Conservation (phyloP, 35 echinoderm and acorn worm genomes). For the Nesometra sesokonis region DNA sequence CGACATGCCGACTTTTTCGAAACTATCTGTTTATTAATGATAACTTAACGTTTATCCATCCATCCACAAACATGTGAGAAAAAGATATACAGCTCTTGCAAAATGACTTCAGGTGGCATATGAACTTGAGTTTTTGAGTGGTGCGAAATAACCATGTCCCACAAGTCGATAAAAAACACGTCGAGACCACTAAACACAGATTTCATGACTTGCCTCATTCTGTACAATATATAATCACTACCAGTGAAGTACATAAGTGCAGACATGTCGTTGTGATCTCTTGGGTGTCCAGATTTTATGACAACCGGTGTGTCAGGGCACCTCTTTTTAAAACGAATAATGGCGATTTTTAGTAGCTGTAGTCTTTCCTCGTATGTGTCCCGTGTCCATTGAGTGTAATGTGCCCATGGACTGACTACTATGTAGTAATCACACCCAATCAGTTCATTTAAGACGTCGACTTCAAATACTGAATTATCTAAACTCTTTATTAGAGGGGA, state of each 20-base stretch:
- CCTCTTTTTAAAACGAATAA: background rate
- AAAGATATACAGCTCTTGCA: conserved; percentile 15
- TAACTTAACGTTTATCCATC: too few relatives aligned
- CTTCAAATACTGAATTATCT: background rate
- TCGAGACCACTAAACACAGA: conserved; percentile 5
- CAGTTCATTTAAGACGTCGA: background rate
- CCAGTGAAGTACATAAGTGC: conserved; percentile 5
- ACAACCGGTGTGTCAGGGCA: conserved; percentile 17
- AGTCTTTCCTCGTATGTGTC: conserved; percentile 3
- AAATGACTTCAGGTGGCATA: conserved; percentile 12
- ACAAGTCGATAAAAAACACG: conserved; percentile 22
- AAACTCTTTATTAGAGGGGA: background rate
- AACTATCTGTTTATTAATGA: too few relatives aligned
- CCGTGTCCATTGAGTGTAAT: conserved; percentile 31
- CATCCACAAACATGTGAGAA: conserved; percentile 5
- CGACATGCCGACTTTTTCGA: too few relatives aligned
- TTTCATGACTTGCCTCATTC: conserved; percentile 1
- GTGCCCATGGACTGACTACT: conserved; percentile 42
- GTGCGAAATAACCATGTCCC: conserved; percentile 37
- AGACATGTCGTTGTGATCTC: background rate
- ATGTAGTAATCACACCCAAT: background rate
- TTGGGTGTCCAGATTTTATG: conserved; percentile 16
- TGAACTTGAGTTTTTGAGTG: background rate
- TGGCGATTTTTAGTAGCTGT: background rate
- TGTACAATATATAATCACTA: conserved; percentile 16